These are phyloP conservation scores for Oophaga sylvatica DNA, from an alignment of 2,797 vertebrate species.

Conservation along the genomic window DNA sequence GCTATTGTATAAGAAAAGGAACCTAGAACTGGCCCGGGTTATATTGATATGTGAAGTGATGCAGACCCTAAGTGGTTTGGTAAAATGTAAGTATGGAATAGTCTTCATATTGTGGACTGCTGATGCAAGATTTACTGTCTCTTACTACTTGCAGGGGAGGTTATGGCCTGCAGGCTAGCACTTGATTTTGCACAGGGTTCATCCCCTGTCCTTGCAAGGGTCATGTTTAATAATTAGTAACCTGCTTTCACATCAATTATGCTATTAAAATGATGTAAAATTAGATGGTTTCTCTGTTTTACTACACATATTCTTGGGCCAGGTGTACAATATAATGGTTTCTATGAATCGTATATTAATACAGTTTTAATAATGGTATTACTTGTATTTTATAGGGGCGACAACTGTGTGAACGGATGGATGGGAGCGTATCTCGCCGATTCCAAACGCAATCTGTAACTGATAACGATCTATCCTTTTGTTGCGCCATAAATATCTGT, in stretches of 20 bases:
- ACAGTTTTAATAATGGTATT: neutral
- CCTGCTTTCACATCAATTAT: neutral
- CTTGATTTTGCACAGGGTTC: neutral
- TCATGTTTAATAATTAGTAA: neutral
- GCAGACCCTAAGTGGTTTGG: neutral
- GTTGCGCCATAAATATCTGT: slow-evolving; percentile 25
- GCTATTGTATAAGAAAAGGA: neutral
- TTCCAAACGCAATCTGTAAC: slow-evolving; percentile 16
- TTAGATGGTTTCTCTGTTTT: neutral
- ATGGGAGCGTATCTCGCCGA: neutral
- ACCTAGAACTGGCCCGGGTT: neutral
- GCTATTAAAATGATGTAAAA: neutral
- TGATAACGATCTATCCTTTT: slow-evolving; percentile 31
- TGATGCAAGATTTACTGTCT: neutral
- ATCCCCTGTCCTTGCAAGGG: neutral
- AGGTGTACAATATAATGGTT: neutral
- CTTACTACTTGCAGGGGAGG: neutral
- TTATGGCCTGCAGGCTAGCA: neutral
- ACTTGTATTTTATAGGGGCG: neutral
- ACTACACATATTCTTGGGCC: no score
- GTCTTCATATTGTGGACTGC: neutral
- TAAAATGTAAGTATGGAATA: neutral
- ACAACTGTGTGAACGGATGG: neutral
- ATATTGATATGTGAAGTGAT: neutral
- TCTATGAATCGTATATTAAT: neutral